Evolutionary conservation across 2,113 vertebrate species (phyloP).

Genomic region (Machaerirhynchus nigripectus): DNA sequence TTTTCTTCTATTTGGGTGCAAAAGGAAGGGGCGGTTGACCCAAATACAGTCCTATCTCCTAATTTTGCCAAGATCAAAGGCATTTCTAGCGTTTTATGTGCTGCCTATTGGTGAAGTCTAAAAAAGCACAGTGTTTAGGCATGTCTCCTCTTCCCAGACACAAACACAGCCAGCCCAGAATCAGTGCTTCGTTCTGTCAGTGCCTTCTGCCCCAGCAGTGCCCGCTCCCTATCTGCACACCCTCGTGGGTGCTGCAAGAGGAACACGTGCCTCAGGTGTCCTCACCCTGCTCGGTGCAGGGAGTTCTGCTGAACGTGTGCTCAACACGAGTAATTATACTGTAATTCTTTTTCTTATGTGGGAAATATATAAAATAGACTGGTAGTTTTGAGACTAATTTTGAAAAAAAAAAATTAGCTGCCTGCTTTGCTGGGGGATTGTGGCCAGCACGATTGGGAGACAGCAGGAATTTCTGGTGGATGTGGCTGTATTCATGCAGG

Average conservation of each 20-base stretch:
- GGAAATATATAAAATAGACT: neutral
- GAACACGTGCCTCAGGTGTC: neutral
- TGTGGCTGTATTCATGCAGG: neutral
- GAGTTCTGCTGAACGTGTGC: neutral
- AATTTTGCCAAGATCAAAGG: slow-evolving; percentile 62
- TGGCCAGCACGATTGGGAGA: accelerated
- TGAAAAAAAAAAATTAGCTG: accelerated
- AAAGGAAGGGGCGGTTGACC: slow-evolving; percentile 59
- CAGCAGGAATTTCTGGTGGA: neutral
- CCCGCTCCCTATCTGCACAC: neutral
- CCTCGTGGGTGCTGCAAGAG: accelerated
- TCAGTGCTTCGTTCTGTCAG: accelerated
- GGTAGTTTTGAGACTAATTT: neutral
- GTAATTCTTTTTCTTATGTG: neutral
- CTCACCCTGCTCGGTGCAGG: neutral
- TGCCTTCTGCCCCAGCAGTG: accelerated
- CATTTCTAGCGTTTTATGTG: slow-evolving; percentile 22
- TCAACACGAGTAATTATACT: neutral
- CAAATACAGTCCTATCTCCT: slow-evolving; percentile 66
- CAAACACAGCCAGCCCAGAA: neutral
- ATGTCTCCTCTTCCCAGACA: slow-evolving; percentile 4
- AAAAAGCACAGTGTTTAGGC: slow-evolving; percentile 19
- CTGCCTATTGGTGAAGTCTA: slow-evolving; percentile 44
- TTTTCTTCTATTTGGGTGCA: slow-evolving; percentile 50
- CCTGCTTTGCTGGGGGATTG: neutral